A percentile compares a stretch with the other conserved stretches of the same genome.
These are phyloP conservation scores for Anthopleura xanthogrammica DNA, from an alignment of 92 coral and sea anemone genomes.

Conservation along the genomic window DNA sequence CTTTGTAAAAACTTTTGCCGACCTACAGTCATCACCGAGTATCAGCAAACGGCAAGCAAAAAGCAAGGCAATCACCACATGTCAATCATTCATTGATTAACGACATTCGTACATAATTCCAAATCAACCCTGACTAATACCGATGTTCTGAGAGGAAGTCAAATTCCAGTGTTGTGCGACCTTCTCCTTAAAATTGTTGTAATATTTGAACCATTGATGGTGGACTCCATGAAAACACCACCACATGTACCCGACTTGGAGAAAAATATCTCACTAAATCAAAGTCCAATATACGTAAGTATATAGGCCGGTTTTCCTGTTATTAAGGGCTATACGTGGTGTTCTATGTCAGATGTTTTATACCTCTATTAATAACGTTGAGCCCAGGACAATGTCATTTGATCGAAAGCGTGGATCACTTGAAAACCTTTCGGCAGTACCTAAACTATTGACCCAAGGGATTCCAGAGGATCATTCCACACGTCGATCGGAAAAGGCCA, in stretches of 20 bases:
- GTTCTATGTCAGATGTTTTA: constrained; percentile 1
- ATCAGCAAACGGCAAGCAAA: neutral
- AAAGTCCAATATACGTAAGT: neutral
- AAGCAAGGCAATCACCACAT: neutral
- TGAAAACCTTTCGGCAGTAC: constrained; percentile 21
- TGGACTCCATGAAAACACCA: neutral
- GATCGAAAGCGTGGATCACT: constrained; percentile 9
- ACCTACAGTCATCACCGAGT: no score
- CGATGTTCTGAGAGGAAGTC: neutral
- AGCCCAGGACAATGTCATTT: neutral
- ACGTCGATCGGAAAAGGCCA: constrained; percentile 7
- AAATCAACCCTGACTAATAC: neutral
- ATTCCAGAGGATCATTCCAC: constrained; percentile 12
- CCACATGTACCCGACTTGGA: neutral
- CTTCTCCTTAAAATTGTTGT: neutral
- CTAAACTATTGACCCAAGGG: constrained; percentile 12
- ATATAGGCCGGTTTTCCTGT: neutral
- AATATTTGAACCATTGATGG: neutral
- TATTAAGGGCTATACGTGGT: neutral
- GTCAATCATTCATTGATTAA: neutral
- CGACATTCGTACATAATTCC: neutral
- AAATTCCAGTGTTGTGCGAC: neutral
- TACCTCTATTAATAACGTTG: neutral
- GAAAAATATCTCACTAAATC: neutral
- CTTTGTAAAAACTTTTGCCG: no score